A percentile compares a stretch with the other conserved stretches of the same genome.
Evolutionary conservation across 2,113 vertebrate genomes (phyloP).

Genomic region (Laticauda laticaudata): DNA sequence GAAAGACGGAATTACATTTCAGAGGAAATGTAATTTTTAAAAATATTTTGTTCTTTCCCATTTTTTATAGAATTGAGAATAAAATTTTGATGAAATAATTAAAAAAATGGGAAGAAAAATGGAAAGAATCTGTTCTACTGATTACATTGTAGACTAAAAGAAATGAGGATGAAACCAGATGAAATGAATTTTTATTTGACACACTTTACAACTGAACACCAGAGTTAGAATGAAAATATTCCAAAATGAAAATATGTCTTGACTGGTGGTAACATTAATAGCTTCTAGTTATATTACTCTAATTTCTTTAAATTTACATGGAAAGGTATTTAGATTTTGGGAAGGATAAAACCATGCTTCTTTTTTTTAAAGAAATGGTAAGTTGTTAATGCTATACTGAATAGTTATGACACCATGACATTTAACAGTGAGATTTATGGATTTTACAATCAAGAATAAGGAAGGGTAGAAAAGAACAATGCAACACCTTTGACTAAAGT

Average conservation of each 20-base stretch:
- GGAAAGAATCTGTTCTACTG: neutral
- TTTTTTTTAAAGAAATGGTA: neutral
- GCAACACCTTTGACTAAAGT: neutral
- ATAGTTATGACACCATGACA: neutral
- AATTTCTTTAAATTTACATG: neutral
- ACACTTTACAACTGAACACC: neutral
- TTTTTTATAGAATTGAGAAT: neutral
- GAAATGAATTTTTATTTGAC: neutral
- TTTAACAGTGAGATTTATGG: neutral
- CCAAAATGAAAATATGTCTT: neutral
- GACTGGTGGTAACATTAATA: neutral
- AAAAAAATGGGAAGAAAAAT: neutral
- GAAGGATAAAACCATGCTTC: neutral
- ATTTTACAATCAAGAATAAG: neutral
- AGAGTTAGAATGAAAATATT: neutral
- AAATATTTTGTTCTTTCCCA: neutral
- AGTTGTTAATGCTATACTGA: neutral
- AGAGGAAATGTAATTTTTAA: neutral
- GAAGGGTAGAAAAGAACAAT: neutral
- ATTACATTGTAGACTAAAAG: neutral
- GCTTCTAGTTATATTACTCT: neutral
- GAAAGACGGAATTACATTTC: neutral
- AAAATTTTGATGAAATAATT: neutral
- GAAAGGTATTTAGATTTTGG: neutral
- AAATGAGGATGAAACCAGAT: neutral